Evolutionary conservation across 1,140 invertebrate species (phyloP), one percentile per base, ranked within the genome.

Genomic region (Rhopalosiphum padi): DNA sequence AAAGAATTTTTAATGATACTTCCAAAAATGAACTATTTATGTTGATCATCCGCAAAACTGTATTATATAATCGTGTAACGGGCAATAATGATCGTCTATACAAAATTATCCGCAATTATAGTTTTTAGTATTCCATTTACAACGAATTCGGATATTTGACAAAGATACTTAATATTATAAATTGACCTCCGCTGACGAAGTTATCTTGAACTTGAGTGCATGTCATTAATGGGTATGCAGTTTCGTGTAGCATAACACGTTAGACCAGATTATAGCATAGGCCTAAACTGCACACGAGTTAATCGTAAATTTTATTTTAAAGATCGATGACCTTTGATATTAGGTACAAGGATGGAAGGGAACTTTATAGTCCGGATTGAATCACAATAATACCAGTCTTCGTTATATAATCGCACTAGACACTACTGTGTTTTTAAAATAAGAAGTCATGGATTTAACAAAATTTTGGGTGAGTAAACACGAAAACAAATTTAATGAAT

Each of bases 201-300:
- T 53, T 25, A 89, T 55, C 51, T 55, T 41, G 23, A 46, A 15
- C 88, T 55, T 41, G 23, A 46, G 22, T 30, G 35, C 88, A 89
- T 55, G 25, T 46, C 25, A 41, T 43, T n/a, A 90, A 60, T 25
- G 25, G 55, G 55, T 25, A 68, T 43, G 53, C 41, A 37, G 89
- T 41, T 41, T 90, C 37, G 35, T 89, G 41, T 46, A 8, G 15
- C 89, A 90, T 68, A 68, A 90, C 89, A 90, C 37, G 89, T 90
- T 68, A 90, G 55, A 90, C 89, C 89, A 90, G 89, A 90, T 90
- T 90, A 43, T 68, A 30, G 41, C 89, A 68, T 30, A 68, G 89
- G 25, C 89, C 89, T 41, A 35, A 89, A 55, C 88, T 37, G 88
- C 89, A 37, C 23, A 9, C 55, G 15, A 46, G 25, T 5, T 90